Conservation (phyloP, 2,113 vertebrate species). For the Elephas maximus region DNA sequence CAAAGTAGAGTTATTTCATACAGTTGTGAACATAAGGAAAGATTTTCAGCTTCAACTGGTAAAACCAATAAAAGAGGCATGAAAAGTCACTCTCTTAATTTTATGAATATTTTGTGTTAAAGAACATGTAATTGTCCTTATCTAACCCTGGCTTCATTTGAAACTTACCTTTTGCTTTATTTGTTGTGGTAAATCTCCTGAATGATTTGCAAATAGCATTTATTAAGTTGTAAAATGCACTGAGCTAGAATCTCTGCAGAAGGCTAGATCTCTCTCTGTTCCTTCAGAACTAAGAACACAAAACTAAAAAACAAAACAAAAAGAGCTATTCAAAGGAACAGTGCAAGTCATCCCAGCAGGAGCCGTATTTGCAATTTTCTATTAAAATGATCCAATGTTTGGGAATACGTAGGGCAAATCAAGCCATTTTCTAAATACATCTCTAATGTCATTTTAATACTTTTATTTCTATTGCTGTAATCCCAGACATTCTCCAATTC, state of each 20-base stretch:
- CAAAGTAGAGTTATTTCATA: constrained; percentile 46
- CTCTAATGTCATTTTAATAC: not conserved
- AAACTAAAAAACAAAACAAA: not conserved
- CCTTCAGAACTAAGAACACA: not conserved
- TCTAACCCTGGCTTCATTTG: not conserved
- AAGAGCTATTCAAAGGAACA: not conserved
- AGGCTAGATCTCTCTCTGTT: not conserved
- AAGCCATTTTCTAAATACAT: constrained; percentile 43
- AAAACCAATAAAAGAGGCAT: constrained; percentile 38
- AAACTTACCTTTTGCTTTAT: constrained; percentile 25
- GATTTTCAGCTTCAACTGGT: constrained; percentile 2
- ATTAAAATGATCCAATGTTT: not conserved
- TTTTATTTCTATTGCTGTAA: constrained; percentile 1
- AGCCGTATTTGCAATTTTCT: constrained; percentile 10
- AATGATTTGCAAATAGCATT: not conserved
- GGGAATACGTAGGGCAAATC: not conserved
- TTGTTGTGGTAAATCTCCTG: not conserved
- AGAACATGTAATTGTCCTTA: not conserved
- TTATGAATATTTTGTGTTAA: not conserved
- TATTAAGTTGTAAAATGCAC: not conserved
- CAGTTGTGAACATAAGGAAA: not conserved
- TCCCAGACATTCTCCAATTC: constrained; percentile 43
- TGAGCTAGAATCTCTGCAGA: not conserved
- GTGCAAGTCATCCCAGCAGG: not conserved
- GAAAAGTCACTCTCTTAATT: constrained; percentile 15